Percentiles rank a stretch among this genome's conserved stretches.
Conservation (phyloP, 2,113 vertebrate genomes). For the Lethenteron camtschaticum region DNA sequence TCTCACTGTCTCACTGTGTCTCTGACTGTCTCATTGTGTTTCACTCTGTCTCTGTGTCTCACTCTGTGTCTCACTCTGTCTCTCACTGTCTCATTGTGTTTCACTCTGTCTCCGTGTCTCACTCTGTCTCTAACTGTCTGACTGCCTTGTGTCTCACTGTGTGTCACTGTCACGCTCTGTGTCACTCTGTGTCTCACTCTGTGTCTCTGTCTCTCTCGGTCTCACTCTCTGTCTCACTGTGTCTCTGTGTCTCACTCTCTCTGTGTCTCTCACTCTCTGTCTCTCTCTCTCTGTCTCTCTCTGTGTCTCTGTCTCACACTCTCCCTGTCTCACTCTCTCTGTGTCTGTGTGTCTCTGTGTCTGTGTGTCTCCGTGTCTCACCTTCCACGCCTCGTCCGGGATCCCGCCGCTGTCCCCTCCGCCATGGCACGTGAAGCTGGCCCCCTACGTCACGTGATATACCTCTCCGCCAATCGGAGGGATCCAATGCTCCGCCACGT, state of each 20-base stretch:
- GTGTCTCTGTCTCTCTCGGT: constrained; percentile 5
- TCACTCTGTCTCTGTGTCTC: constrained; percentile 1
- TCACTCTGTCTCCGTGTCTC: background rate
- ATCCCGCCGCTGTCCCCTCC: no score
- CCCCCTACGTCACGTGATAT: no score
- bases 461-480: no score
- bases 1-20: background rate
- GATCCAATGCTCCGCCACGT: no score
- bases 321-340: constrained; percentile 3
- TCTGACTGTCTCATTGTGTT: background rate
- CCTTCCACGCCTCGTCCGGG: no score
- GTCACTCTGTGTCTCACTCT: background rate
- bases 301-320: background rate
- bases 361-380: background rate
- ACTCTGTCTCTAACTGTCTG: constrained; percentile 3
- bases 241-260: background rate
- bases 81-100: background rate
- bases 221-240: background rate
- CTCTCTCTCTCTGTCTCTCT: background rate
- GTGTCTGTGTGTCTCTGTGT: background rate
- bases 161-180: background rate
- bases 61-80: constrained; percentile 1
- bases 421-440: no score
- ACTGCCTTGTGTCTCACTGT: background rate
- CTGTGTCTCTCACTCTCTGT: background rate